A percentile compares a stretch with the other conserved stretches of the same genome.
Conservation (phyloP, 1,140 invertebrate species). For the Helicorthomorpha holstii region DNA sequence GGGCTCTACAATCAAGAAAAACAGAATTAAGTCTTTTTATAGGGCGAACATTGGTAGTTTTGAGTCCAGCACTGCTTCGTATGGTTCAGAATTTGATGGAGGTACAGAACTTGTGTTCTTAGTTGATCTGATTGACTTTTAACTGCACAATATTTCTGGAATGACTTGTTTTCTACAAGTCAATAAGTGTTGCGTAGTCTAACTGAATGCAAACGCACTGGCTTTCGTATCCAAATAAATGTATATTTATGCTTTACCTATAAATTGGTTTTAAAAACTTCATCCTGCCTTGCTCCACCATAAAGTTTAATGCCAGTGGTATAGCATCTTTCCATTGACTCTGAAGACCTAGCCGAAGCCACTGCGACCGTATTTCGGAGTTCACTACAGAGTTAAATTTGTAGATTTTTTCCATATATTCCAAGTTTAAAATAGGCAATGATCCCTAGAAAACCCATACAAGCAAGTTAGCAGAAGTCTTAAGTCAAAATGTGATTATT, state of each 20-base stretch:
- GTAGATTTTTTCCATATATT: conserved; percentile 46
- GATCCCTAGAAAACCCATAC: conserved; percentile 19
- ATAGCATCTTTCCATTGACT: conserved; percentile 47
- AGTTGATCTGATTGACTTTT: too few species aligned
- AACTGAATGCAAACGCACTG: too few species aligned
- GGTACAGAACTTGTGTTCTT: too few species aligned
- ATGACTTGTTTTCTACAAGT: too few species aligned
- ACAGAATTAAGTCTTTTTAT: conserved; percentile 3
- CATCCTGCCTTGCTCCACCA: conserved; percentile 69
- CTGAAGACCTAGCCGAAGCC: conserved; percentile 59
- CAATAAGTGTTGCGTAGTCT: too few species aligned
- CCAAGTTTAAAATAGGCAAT: conserved; percentile 36
- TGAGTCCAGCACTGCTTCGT: too few species aligned
- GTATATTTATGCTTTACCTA: conserved; percentile 31
- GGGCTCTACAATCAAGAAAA: conserved; percentile 42
- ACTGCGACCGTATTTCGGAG: conserved; percentile 54
- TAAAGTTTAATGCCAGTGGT: conserved; percentile 47
- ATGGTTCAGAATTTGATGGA: too few species aligned
- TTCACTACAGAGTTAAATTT: conserved; percentile 47
- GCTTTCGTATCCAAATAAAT: too few species aligned
- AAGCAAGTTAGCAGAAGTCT: not conserved
- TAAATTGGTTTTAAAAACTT: conserved; percentile 78
- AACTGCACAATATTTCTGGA: too few species aligned
- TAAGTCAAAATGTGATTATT: not conserved
- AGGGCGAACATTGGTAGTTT: too few species aligned